Conservation (phyloP, 2,797 vertebrate species). For the Bryconaethiops microstoma region DNA sequence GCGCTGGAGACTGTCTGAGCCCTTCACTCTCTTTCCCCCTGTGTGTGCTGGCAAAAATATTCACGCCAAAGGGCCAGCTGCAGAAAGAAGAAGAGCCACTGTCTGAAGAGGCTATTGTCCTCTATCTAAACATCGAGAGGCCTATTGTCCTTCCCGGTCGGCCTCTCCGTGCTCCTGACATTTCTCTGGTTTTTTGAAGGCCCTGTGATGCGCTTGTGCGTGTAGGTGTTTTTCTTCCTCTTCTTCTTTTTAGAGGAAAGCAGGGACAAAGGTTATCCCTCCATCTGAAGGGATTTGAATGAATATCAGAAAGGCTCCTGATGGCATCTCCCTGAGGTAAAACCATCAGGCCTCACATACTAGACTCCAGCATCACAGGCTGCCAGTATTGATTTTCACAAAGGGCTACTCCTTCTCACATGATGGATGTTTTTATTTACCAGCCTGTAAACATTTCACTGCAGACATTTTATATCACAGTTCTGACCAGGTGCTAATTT, state of each 20-base stretch:
- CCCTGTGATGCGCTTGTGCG: slow-evolving; percentile 61
- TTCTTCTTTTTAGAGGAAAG: slow-evolving; percentile 41
- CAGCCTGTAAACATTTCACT: not conserved
- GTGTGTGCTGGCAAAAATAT: slow-evolving; percentile 67
- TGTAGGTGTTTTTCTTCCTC: slow-evolving; percentile 29
- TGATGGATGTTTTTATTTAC: not conserved
- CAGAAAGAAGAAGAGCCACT: slow-evolving; percentile 69
- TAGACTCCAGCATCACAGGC: not conserved
- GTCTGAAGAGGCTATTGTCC: slow-evolving; percentile 77
- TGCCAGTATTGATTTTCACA: not conserved
- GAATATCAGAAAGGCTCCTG: slow-evolving; percentile 47
- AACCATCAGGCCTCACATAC: not conserved
- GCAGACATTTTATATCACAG: not conserved
- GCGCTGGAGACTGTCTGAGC: slow-evolving; percentile 48
- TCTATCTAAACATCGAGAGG: slow-evolving; percentile 77
- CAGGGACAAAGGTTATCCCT: slow-evolving; percentile 56
- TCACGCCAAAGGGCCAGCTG: slow-evolving; percentile 74
- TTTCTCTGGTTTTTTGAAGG: slow-evolving; percentile 71
- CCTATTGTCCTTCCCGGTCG: slow-evolving; percentile 71
- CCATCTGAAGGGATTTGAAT: slow-evolving; percentile 55
- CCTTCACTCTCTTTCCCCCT: slow-evolving; percentile 58
- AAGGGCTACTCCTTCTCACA: not conserved
- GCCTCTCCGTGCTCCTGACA: slow-evolving; percentile 72
- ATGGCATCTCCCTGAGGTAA: slow-evolving; percentile 25
- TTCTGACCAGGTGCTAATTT: not conserved